These are phyloP conservation scores for Pseudanteris insignis DNA, from an alignment of 2,888 invertebrate genomes.

Conservation along the genomic window DNA sequence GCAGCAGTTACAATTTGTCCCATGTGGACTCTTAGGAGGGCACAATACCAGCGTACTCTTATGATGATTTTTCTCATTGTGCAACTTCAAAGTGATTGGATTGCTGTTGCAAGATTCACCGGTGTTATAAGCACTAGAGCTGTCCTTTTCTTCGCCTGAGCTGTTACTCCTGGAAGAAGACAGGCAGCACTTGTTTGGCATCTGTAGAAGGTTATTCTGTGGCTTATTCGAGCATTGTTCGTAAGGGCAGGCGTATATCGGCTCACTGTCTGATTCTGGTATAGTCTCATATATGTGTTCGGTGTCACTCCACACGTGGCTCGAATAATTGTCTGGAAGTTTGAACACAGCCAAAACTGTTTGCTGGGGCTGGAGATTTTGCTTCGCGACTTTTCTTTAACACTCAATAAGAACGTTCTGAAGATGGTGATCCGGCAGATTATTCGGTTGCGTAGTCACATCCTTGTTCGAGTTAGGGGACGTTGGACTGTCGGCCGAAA, in stretches of 20 bases:
- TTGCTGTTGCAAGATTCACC: slow-evolving; percentile 80
- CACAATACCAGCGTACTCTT: slow-evolving; percentile 60
- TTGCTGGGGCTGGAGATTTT: slow-evolving; percentile 50
- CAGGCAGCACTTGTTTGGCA: slow-evolving; percentile 51
- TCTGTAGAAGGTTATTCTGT: slow-evolving; percentile 39
- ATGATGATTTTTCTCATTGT: slow-evolving; percentile 65
- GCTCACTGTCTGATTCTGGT: slow-evolving; percentile 73
- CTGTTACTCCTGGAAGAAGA: slow-evolving; percentile 65
- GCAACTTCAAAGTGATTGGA: slow-evolving; percentile 69
- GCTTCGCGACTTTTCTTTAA: slow-evolving; percentile 54
- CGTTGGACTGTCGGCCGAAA: slow-evolving; percentile 20
- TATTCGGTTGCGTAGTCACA: slow-evolving; percentile 7
- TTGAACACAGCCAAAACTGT: slow-evolving; percentile 54
- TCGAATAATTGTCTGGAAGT: slow-evolving; percentile 58
- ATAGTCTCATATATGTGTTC: slow-evolving; percentile 76
- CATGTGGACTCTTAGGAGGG: slow-evolving; percentile 50
- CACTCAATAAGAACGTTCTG: slow-evolving; percentile 58
- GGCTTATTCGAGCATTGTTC: slow-evolving; percentile 57
- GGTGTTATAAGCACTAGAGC: slow-evolving; percentile 79
- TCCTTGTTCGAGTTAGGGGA: slow-evolving; percentile 53
- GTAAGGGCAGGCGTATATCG: slow-evolving; percentile 74
- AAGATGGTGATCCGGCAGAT: slow-evolving; percentile 51
- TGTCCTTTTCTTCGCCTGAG: slow-evolving; percentile 71
- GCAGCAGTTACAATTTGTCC: slow-evolving; percentile 52
- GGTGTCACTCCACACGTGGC: slow-evolving; percentile 66